Evolutionary conservation across 92 coral and sea anemone genomes (phyloP).

Genomic region (Porites lobata): DNA sequence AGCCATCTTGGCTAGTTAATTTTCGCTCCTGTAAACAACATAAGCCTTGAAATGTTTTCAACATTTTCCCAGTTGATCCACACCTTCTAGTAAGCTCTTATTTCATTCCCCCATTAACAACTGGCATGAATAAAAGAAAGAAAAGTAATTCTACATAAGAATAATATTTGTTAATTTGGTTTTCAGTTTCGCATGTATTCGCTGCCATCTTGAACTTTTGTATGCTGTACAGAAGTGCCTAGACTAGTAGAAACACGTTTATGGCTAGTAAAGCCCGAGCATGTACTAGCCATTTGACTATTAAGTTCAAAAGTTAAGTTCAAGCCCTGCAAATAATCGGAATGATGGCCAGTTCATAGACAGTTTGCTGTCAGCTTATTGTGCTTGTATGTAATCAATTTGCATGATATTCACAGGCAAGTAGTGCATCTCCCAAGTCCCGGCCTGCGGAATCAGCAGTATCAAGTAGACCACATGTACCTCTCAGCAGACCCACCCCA

Average conservation of each 20-base stretch:
- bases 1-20: constrained; percentile 40
- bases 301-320: no score
- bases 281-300: no score
- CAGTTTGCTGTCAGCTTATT: not conserved
- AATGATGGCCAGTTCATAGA: no score
- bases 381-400: not conserved
- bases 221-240: not conserved
- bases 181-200: constrained; percentile 40
- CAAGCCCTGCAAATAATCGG: no score
- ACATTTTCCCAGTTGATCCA: no score
- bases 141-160: constrained; percentile 16
- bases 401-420: constrained; percentile 53
- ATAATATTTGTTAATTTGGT: constrained; percentile 1
- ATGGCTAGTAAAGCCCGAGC: no score
- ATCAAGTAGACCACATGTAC: constrained; percentile 45
- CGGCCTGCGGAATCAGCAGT: constrained; percentile 57
- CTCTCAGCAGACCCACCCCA: constrained; percentile 47
- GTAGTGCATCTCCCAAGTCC: constrained; percentile 78
- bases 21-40: not conserved
- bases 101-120: constrained; percentile 19
- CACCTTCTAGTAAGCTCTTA: no score
- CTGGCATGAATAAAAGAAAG: constrained; percentile 42
- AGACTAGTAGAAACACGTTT: no score
- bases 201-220: constrained; percentile 37
- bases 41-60: no score